Conservation (phyloP, 2,888 invertebrate genomes). For the Tortrix viridana region DNA sequence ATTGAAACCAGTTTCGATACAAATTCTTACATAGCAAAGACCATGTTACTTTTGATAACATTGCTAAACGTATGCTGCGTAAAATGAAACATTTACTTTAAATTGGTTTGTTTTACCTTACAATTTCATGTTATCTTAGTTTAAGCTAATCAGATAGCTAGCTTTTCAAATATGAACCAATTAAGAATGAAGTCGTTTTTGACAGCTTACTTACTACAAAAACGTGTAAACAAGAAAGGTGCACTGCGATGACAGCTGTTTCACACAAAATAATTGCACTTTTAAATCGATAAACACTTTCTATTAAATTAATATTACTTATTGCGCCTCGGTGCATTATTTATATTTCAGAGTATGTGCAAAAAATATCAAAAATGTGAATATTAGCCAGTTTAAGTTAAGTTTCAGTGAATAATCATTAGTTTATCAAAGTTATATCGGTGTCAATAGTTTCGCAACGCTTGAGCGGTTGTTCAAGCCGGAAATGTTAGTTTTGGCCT, state of each 20-base stretch:
- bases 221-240: conserved; percentile 13
- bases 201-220: background rate
- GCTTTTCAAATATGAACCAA: background rate
- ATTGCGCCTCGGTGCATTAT: background rate
- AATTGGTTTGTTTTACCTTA: background rate
- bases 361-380: background rate
- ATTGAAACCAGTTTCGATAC: background rate
- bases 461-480: conserved; percentile 60
- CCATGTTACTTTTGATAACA: background rate
- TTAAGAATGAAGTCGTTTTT: background rate
- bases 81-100: background rate
- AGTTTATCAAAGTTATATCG: conserved; percentile 36
- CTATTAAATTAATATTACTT: conserved; percentile 11
- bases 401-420: conserved; percentile 32
- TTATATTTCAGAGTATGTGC: background rate
- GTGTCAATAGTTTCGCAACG: conserved; percentile 56
- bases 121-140: too few relatives aligned
- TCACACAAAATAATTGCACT: conserved; percentile 23
- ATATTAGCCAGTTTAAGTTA: background rate
- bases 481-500: conserved; percentile 62
- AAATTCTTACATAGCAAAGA: background rate
- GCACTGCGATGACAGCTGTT: conserved; percentile 18
- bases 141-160: background rate
- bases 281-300: conserved; percentile 28
- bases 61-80: background rate